Percentiles rank a stretch among this genome's conserved stretches.
Conservation (phyloP, 1,140 invertebrate species). For the Drosophila leontia region DNA sequence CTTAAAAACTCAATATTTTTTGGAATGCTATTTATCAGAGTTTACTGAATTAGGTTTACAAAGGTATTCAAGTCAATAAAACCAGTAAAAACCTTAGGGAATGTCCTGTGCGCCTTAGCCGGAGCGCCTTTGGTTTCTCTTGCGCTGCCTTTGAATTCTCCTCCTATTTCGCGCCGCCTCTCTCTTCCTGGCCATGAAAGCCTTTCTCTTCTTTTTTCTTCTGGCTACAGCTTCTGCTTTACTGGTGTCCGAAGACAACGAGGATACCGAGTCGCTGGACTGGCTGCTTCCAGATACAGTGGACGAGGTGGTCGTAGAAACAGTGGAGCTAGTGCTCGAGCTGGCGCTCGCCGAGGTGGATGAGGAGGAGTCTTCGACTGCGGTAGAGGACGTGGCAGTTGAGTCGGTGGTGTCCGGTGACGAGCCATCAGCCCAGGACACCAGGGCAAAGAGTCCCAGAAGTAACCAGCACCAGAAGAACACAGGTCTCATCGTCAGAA, state of each 20-base stretch:
- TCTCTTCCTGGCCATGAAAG: neutral
- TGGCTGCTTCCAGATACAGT: neutral
- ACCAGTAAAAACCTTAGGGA: neutral
- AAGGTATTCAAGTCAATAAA: neutral
- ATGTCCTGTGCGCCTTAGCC: neutral
- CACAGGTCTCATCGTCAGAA: slow-evolving; percentile 2
- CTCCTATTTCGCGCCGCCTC: rapidly evolving
- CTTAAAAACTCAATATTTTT: neutral
- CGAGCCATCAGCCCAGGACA: neutral
- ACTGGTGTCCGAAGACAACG: neutral
- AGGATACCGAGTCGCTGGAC: neutral
- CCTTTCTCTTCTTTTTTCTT: neutral
- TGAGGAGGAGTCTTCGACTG: neutral
- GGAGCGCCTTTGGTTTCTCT: neutral
- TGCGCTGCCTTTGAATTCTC: neutral
- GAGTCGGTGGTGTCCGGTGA: neutral
- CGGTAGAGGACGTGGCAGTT: neutral
- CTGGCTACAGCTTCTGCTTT: neutral
- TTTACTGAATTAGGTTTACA: neutral
- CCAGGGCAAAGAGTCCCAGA: neutral
- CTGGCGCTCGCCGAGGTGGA: neutral
- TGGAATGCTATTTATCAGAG: neutral
- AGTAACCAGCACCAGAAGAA: neutral
- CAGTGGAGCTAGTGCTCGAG: slow-evolving; percentile 1
- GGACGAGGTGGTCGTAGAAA: neutral